These are phyloP conservation scores for Entomobrya multifasciata DNA, from an alignment of 2,888 invertebrate species.

Conservation along the genomic window DNA sequence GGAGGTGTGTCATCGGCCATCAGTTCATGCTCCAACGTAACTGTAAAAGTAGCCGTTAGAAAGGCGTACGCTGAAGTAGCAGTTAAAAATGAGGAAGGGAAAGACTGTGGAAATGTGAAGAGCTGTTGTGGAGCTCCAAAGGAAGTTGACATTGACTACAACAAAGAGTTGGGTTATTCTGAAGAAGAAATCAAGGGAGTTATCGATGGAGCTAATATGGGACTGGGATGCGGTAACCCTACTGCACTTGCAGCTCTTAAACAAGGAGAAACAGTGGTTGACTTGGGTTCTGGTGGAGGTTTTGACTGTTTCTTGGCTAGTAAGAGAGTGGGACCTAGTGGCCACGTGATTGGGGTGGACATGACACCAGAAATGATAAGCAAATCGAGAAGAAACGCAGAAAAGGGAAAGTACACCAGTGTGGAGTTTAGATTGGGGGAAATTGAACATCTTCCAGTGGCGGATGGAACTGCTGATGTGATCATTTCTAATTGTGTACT, in stretches of 20 bases:
- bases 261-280: slow-evolving; percentile 65
- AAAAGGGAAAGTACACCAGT: no score
- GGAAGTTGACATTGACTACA: slow-evolving; percentile 66
- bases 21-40: no score
- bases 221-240: slow-evolving; percentile 74
- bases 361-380: no score
- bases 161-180: slow-evolving; percentile 68
- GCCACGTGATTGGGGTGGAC: no score
- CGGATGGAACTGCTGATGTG: no score
- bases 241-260: slow-evolving; percentile 65
- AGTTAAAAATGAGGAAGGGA: slow-evolving; percentile 64
- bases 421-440: no score
- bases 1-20: neutral
- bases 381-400: no score
- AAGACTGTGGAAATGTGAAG: slow-evolving; percentile 57
- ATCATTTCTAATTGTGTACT: no score
- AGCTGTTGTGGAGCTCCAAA: slow-evolving; percentile 74
- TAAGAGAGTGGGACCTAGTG: slow-evolving; percentile 75
- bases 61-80: slow-evolving; percentile 74
- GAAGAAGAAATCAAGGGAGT: slow-evolving; percentile 67
- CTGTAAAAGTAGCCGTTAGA: slow-evolving; percentile 66
- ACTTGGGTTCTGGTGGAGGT: slow-evolving; percentile 64
- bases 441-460: no score
- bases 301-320: slow-evolving; percentile 60
- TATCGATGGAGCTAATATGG: slow-evolving; percentile 69